Conservation (phyloP, 2,113 vertebrate genomes). For the Colaptes auratus region DNA sequence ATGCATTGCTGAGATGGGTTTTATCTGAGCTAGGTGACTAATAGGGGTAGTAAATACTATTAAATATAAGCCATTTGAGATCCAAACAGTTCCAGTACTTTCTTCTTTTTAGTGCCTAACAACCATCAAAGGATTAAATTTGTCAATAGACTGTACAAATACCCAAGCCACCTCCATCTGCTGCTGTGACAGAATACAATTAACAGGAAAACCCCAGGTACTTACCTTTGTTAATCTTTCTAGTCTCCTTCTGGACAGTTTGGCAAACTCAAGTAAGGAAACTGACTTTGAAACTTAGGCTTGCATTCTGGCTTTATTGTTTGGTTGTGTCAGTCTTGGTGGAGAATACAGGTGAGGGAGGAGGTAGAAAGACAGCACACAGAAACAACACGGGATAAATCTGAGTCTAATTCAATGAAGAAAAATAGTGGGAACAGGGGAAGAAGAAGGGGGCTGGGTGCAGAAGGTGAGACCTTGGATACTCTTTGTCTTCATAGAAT, state of each 20-base stretch:
- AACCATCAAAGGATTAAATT: neutral
- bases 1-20: neutral
- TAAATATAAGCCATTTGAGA: neutral
- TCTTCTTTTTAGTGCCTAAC: neutral
- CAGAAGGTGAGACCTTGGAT: neutral
- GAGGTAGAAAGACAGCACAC: neutral
- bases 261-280: neutral
- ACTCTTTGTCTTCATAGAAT: neutral
- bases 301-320: neutral
- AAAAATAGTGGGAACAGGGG: neutral
- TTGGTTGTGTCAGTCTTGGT: neutral
- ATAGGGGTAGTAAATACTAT: neutral
- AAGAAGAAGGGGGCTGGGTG: neutral
- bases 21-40: neutral
- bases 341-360: accelerated
- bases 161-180: neutral
- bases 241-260: neutral
- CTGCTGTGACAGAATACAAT: neutral
- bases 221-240: neutral
- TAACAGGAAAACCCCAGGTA: neutral
- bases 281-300: neutral
- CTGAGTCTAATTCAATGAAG: neutral
- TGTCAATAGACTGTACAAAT: neutral
- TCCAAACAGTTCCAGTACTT: neutral
- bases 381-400: neutral